Conservation (phyloP, 2,888 invertebrate species). For the Diarsia dahlii region DNA sequence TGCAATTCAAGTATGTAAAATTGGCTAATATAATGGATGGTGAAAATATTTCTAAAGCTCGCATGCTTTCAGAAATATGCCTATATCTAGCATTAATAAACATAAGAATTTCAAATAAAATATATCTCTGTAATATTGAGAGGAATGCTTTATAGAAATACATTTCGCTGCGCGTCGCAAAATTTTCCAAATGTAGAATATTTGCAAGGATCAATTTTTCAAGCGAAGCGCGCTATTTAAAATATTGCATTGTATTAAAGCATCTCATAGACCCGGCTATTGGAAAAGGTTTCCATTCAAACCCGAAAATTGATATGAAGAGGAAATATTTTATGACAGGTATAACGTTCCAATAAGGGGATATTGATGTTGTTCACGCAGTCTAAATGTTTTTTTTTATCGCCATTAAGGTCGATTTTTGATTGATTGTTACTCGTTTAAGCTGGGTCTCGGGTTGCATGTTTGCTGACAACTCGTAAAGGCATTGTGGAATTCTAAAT, state of each 20-base stretch:
- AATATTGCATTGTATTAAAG: constrained; percentile 51
- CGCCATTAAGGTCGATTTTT: constrained; percentile 36
- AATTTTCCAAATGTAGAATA: constrained; percentile 40
- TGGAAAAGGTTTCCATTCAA: constrained; percentile 40
- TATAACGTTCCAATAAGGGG: constrained; percentile 41
- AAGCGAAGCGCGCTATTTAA: constrained; percentile 42
- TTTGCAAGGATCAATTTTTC: constrained; percentile 25
- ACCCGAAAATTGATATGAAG: constrained; percentile 42
- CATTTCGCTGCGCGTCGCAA: constrained; percentile 23
- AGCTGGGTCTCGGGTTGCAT: constrained; percentile 16
- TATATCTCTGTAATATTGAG: constrained; percentile 20
- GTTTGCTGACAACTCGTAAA: constrained; percentile 26
- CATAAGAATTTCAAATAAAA: constrained; percentile 23
- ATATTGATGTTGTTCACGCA: constrained; percentile 47
- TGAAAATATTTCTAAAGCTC: neutral
- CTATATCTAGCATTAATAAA: neutral
- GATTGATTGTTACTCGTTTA: constrained; percentile 52
- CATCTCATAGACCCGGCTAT: constrained; percentile 23
- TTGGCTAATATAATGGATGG: neutral
- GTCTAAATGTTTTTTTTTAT: constrained; percentile 37
- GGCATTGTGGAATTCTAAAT: constrained; percentile 42
- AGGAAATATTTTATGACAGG: constrained; percentile 43
- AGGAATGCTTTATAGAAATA: constrained; percentile 22
- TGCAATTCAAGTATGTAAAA: neutral
- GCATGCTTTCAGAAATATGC: neutral